Evolutionary conservation across 2,113 vertebrate genomes (phyloP), one percentile per base, ranked within the genome.

Genomic region (Bolborhynchus lineola): DNA sequence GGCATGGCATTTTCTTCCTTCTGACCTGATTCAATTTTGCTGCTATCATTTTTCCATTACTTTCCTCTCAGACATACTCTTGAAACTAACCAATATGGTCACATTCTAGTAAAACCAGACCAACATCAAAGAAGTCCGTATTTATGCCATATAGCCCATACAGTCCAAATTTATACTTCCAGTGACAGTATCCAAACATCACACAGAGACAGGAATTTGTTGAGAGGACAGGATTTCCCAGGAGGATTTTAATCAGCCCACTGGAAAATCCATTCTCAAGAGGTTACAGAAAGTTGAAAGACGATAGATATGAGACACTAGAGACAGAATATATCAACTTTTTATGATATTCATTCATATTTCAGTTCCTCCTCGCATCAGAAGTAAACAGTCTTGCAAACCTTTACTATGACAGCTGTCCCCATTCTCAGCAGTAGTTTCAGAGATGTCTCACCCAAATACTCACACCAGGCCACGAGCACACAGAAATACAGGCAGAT

Each of bases 191-290:
- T 46, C 28, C 75, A 74, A 84, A 41, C 62, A 62, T 76, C 47
- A 23, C 37, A 55, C 35, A 44, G 42, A 39, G 78, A 46, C 5
- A 63, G 39, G 67, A 81, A 69, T 64, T 82, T 71, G 57, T 21
- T 46, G 35, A 65, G 47, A 60, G 63, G 86, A 79, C 0, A 1
- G 52, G 82, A 85, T 76, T 63, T 53, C 82, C 82, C 85, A 69
- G 70, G 57, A 76, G 71, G 82, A 77, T 77, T 95, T 96, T 90
- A 64, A 93, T 95, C 72, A 93, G 28, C 63, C 85, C 63, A n/a
- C 44, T 88, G 79, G 88, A 93, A 95, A 93, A 85, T 62, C n/a
- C 75, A 86, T 76, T 90, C 88, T 87, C 70, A 62, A 57, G 67
- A 23, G 75, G 63, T 86, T 92, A 93, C 21, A 69, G 79, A 72